Conservation (phyloP, 2,113 vertebrate species). For the Phrynosoma platyrhinos region DNA sequence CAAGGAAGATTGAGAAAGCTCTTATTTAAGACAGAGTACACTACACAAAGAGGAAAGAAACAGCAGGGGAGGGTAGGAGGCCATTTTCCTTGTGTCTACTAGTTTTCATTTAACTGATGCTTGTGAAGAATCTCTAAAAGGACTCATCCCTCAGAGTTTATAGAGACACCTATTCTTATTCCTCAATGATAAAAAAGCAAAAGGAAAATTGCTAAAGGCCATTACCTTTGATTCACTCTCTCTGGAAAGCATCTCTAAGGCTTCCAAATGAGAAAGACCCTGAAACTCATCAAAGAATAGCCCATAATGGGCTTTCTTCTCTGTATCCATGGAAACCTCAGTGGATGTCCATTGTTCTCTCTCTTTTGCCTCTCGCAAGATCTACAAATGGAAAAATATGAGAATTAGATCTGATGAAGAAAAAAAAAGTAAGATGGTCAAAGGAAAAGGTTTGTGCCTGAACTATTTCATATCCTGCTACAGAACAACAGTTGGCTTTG, state of each 20-base stretch:
- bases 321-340: conserved; percentile 76
- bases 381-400: conserved; percentile 77
- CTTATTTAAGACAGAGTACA: neutral
- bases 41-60: neutral
- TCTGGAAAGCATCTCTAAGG: conserved; percentile 94
- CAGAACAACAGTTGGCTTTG: neutral
- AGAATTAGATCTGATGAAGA: conserved; percentile 34
- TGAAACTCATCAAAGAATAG: conserved; percentile 97
- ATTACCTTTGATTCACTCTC: conserved; percentile 96
- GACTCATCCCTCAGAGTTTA: conserved; percentile 6
- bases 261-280: conserved; percentile 95
- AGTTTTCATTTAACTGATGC: conserved; percentile 3
- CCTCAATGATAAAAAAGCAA: conserved; percentile 51
- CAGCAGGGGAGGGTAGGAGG: neutral
- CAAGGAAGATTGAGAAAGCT: neutral
- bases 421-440: neutral
- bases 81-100: neutral
- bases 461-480: neutral
- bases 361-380: conserved; percentile 94
- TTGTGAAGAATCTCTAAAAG: neutral
- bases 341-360: conserved; percentile 83
- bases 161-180: conserved; percentile 42
- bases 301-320: conserved; percentile 93
- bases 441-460: conserved; percentile 18
- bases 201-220: conserved; percentile 58